A percentile compares a stretch with the other conserved stretches of the same genome.
Conservation (phyloP, 1,140 invertebrate genomes). For the Brevipalpus yothersi region DNA sequence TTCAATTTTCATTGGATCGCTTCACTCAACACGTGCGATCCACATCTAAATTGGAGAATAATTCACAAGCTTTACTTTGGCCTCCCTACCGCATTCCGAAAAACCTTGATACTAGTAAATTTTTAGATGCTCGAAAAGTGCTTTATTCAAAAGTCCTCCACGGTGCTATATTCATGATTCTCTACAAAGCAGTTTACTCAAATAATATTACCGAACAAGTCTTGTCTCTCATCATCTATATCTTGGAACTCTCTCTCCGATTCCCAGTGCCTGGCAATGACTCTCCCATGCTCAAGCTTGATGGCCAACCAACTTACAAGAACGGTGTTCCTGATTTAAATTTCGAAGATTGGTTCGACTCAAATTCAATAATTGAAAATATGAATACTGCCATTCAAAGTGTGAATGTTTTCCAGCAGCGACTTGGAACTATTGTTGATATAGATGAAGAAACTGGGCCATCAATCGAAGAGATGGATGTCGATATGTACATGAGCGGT, state of each 20-base stretch:
- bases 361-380: slow-evolving; percentile 50
- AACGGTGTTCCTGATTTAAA: slow-evolving; percentile 29
- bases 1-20: slow-evolving; percentile 76
- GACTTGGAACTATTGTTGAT: background rate
- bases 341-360: slow-evolving; percentile 42
- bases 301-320: background rate
- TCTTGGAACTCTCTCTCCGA: no score
- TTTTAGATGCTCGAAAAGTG: slow-evolving; percentile 18
- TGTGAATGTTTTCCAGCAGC: slow-evolving; percentile 23
- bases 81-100: slow-evolving; percentile 50
- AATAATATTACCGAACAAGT: no score
- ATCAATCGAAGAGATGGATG: slow-evolving; percentile 1
- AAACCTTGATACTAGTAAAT: slow-evolving; percentile 30
- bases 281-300: background rate
- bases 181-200: no score
- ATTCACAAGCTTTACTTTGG: slow-evolving; percentile 33
- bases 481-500: background rate
- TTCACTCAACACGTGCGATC: slow-evolving; percentile 23
- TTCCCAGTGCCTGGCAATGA: slow-evolving; percentile 17
- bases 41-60: slow-evolving; percentile 19
- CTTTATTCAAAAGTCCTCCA: no score
- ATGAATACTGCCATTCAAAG: slow-evolving; percentile 38
- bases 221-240: no score
- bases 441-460: background rate
- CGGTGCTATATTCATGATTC: no score